phyloP scores from a whole-genome alignment of 2,797 vertebrate species.

The Sebastes iracundus region DNA sequence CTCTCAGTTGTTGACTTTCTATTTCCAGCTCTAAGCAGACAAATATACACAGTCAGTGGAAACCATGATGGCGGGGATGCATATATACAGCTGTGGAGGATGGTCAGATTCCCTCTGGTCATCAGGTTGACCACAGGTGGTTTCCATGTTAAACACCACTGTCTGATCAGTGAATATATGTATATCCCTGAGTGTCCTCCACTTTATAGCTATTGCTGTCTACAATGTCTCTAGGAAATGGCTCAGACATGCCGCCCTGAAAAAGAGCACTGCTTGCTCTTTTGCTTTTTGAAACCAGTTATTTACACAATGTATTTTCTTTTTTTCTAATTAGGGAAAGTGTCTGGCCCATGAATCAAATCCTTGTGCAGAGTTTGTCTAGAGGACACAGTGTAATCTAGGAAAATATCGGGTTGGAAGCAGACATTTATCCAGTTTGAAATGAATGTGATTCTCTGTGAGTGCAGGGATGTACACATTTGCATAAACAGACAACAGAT shows the following conservation, averaged over 20 bases:
- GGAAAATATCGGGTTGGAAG: conserved; percentile 36
- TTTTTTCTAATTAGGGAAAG: conserved; percentile 60
- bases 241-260: conserved; percentile 53
- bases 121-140: conserved; percentile 67
- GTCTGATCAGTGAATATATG: conserved; percentile 69
- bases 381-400: conserved; percentile 40
- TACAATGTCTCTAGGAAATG: conserved; percentile 55
- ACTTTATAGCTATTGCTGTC: conserved; percentile 64
- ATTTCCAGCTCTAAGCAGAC: conserved; percentile 53
- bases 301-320: conserved; percentile 63
- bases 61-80: conserved; percentile 51
- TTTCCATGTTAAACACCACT: conserved; percentile 69
- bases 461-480: conserved; percentile 8
- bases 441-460: conserved; percentile 36
- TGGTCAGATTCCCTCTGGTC: conserved; percentile 60
- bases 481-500: conserved; percentile 1
- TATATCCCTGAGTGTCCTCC: conserved; percentile 55
- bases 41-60: conserved; percentile 70
- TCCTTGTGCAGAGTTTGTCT: conserved; percentile 40
- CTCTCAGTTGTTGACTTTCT: conserved; percentile 63
- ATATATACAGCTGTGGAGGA: conserved; percentile 50
- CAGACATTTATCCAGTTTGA: conserved; percentile 28
- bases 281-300: conserved; percentile 61
- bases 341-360: conserved; percentile 48
- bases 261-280: conserved; percentile 68